Conservation (phyloP, 1,140 invertebrate species). For the Acromyrmex echinatior region DNA sequence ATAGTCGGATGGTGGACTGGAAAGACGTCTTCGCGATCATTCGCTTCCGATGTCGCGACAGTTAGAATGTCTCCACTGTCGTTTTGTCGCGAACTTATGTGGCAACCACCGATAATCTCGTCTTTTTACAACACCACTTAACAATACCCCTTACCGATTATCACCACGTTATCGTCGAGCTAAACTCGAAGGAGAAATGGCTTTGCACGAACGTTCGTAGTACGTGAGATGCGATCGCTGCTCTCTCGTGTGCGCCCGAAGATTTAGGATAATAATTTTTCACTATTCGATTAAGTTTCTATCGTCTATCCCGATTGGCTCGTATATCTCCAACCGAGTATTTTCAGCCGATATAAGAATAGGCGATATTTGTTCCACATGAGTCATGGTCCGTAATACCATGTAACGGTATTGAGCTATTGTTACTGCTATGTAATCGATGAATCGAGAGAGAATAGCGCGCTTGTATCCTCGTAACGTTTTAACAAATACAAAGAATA, state of each 20-base stretch:
- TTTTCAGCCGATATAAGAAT: slow-evolving; percentile 60
- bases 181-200: slow-evolving; percentile 7
- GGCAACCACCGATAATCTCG: slow-evolving; percentile 48
- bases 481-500: slow-evolving; percentile 39
- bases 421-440: slow-evolving; percentile 59
- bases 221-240: slow-evolving; percentile 26
- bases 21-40: slow-evolving; percentile 15
- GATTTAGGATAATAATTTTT: slow-evolving; percentile 65
- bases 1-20: neutral
- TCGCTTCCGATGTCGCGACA: slow-evolving; percentile 28
- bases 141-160: slow-evolving; percentile 54
- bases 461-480: neutral
- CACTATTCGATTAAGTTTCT: slow-evolving; percentile 63
- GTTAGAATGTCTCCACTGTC: slow-evolving; percentile 34
- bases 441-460: slow-evolving; percentile 38
- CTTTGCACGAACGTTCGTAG: neutral
- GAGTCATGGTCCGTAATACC: slow-evolving; percentile 56
- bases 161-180: slow-evolving; percentile 48
- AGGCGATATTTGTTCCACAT: slow-evolving; percentile 60
- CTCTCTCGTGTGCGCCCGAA: slow-evolving; percentile 1
- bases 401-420: slow-evolving; percentile 58
- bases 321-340: slow-evolving; percentile 52
- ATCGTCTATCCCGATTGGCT: slow-evolving; percentile 62
- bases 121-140: slow-evolving; percentile 64
- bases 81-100: neutral